Evolutionary conservation across 2,888 invertebrate genomes (phyloP).

Genomic region (Heliconius ismenius): DNA sequence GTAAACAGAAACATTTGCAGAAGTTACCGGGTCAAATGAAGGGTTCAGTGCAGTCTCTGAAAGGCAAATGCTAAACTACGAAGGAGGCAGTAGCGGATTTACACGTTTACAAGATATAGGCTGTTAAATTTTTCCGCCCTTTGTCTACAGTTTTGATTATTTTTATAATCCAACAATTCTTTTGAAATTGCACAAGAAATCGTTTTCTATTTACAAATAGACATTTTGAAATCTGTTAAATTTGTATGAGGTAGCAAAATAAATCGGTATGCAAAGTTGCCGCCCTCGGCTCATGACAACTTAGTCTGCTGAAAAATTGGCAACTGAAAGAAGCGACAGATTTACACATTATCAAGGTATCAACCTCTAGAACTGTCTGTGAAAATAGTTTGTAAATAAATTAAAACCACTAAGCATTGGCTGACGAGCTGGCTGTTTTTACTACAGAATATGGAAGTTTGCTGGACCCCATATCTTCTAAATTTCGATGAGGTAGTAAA

Average conservation of each 20-base stretch:
- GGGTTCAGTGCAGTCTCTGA: constrained; percentile 54
- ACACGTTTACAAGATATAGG: neutral
- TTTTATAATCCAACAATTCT: neutral
- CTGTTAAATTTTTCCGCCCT: neutral
- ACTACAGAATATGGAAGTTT: neutral
- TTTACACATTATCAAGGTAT: too few species aligned
- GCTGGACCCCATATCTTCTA: neutral
- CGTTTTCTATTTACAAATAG: neutral
- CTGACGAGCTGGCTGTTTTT: neutral
- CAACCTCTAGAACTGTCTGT: too few species aligned
- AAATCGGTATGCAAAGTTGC: neutral
- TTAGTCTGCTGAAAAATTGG: too few species aligned
- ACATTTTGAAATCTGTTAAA: too few species aligned
- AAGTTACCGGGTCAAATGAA: constrained; percentile 26
- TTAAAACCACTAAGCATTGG: neutral
- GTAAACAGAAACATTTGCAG: constrained; percentile 25
- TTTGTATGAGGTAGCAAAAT: neutral
- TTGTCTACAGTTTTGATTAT: neutral
- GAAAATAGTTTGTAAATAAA: neutral
- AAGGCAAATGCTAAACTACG: constrained; percentile 62
- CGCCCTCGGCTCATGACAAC: too few species aligned
- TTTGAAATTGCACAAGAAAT: neutral
- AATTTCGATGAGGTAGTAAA: constrained; percentile 1
- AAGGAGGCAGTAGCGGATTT: constrained; percentile 55
- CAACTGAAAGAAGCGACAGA: too few species aligned